Evolutionary conservation across 2,113 vertebrate genomes (phyloP).

Genomic region (Chaetodon auriga): DNA sequence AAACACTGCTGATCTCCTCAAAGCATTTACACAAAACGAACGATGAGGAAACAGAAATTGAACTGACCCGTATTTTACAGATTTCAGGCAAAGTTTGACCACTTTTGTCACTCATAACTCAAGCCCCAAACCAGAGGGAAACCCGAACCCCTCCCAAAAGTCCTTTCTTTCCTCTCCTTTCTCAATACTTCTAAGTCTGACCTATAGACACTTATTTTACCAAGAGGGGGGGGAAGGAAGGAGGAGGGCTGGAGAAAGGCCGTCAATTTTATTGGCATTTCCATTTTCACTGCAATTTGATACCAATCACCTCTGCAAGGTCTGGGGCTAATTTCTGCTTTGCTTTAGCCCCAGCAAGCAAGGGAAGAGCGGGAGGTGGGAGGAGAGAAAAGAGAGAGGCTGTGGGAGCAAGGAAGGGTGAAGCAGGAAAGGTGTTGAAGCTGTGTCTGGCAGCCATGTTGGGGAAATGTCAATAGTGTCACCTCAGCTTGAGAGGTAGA

Average conservation of each 20-base stretch:
- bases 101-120: not conserved
- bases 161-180: constrained; percentile 56
- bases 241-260: constrained; percentile 73
- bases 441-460: constrained; percentile 75
- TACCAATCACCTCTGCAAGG: constrained; percentile 87
- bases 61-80: not conserved
- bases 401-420: constrained; percentile 31
- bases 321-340: constrained; percentile 86
- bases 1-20: not conserved
- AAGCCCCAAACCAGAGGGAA: constrained; percentile 11
- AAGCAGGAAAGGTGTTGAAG: constrained; percentile 69
- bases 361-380: constrained; percentile 18
- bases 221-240: constrained; percentile 56
- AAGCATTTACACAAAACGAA: not conserved
- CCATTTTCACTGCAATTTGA: constrained; percentile 91
- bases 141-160: constrained; percentile 18
- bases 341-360: constrained; percentile 71
- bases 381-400: constrained; percentile 10
- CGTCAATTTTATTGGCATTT: constrained; percentile 90
- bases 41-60: not conserved
- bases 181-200: constrained; percentile 83
- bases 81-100: not conserved
- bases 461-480: constrained; percentile 74
- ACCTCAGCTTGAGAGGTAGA: constrained; percentile 44
- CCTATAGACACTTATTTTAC: constrained; percentile 79